phyloP scores from a whole-genome alignment of 2,113 vertebrate genomes.

The Aphelocoma coerulescens region DNA sequence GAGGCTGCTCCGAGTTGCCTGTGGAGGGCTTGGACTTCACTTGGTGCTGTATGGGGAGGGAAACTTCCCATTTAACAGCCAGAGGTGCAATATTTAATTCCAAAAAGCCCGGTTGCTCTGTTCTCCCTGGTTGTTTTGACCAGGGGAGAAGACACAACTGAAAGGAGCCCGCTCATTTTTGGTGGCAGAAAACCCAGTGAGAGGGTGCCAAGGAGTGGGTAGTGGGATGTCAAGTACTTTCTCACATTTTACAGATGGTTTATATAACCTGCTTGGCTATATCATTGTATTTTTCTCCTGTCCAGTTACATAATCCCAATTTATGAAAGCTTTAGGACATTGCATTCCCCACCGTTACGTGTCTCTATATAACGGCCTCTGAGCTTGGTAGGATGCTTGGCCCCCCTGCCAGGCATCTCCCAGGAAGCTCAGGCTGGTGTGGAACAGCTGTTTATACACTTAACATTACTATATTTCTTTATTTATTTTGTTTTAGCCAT shows the following conservation, averaged over 20 bases:
- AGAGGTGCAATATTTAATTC: background rate
- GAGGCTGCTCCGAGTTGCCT: background rate
- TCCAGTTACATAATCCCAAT: background rate
- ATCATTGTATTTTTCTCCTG: background rate
- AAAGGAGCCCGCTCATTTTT: background rate
- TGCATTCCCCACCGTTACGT: background rate
- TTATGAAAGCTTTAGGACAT: background rate
- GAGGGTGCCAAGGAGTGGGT: conserved; percentile 6
- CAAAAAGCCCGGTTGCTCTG: background rate
- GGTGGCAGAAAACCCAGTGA: background rate
- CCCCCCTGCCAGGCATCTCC: background rate
- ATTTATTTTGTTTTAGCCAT: background rate
- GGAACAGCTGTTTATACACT: background rate
- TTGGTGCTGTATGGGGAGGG: accelerated
- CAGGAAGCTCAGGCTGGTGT: background rate
- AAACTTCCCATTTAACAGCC: background rate
- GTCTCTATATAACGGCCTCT: accelerated
- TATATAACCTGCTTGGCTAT: conserved; percentile 39
- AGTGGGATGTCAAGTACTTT: conserved; percentile 48
- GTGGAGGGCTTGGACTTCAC: background rate
- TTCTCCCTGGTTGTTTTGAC: background rate
- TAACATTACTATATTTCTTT: accelerated
- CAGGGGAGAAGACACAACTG: background rate
- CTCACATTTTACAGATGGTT: conserved; percentile 17
- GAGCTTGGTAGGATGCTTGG: background rate